Evolutionary conservation across 2,797 vertebrate genomes (phyloP).

Genomic region (Salmo trutta): DNA sequence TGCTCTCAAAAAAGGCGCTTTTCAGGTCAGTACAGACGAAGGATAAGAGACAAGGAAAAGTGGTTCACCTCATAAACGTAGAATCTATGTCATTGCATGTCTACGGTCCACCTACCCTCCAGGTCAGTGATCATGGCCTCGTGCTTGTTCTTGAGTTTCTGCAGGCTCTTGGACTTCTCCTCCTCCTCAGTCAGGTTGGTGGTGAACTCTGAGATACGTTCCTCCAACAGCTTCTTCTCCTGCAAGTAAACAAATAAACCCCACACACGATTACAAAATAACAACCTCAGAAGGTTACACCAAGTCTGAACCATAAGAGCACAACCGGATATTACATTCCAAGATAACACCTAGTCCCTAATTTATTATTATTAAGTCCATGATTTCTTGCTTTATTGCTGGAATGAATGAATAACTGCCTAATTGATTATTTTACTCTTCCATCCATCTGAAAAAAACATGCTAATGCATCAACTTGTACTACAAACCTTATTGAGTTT

Average conservation of each 20-base stretch:
- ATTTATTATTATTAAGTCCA: no score
- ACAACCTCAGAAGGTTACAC: not conserved
- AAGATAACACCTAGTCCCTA: not conserved
- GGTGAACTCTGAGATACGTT: constrained; percentile 87
- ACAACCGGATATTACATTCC: not conserved
- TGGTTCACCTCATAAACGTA: not conserved
- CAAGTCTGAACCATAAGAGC: not conserved
- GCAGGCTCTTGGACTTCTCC: constrained; percentile 94
- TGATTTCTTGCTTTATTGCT: no score
- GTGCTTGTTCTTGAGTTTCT: constrained; percentile 96
- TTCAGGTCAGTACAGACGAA: no score
- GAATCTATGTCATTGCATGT: not conserved
- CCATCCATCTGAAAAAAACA: no score
- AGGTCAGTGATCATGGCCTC: constrained; percentile 95
- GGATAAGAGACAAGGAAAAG: not conserved
- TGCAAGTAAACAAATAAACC: constrained; percentile 42
- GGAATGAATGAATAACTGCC: not conserved
- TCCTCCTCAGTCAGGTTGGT: constrained; percentile 93
- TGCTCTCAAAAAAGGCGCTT: not conserved
- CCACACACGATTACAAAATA: no score
- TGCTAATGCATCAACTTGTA: not conserved
- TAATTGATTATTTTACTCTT: not conserved
- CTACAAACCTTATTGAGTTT: constrained; percentile 81
- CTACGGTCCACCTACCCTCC: constrained; percentile 77
- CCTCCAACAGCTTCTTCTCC: constrained; percentile 94